Evolutionary conservation across 2,113 vertebrate species (phyloP), one percentile per base, ranked within the genome.

Genomic region (Sphyrna mokarran): DNA sequence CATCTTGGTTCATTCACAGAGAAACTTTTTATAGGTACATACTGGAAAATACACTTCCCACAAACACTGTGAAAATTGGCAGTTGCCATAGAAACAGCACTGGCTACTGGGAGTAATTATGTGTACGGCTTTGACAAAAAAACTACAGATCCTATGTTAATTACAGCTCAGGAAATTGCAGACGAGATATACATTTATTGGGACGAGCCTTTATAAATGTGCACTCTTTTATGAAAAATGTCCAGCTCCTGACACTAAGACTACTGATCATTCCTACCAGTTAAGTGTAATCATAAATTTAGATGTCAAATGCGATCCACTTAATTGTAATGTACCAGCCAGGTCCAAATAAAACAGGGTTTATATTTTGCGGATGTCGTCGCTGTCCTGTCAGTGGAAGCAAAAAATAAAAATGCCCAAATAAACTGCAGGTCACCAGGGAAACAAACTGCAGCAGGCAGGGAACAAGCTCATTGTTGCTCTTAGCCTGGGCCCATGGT

Each of bases 261-360:
- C 58, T 66, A n/a, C 61, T 93, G 61, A 93, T 93, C 33, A 33
- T 66, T 93, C 61, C 89, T 20, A 93, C 89, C 29, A 93, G 58
- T 37, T 93, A 93, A 66, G 89, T 66, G n/a, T 93, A 93, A 66
- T 93, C 61, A 93, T 93, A 93, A 93, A 93, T 93, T 93, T 93
- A 93, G 89, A 93, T 66, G 89, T 93, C 89, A 93, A 93, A 3
- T 7, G 18, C 63, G 37, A 93, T 93, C 89, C 61, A 93, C 66
- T 93, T 93, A 93, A 93, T 93, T 93, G 61, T n/a, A 93, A 93
- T 66, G 89, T 93, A 93, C 14, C 89, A 93, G n/a, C 89, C 89
- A 66, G 18, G 89, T 37, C 89, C 89, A 93, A 93, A 93, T 93
- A 66, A 93, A 93, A 93, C 33, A 66, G 63, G 89, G 33, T 66